A percentile compares a stretch with the other conserved stretches of the same genome.
Conservation (phyloP, 2,888 invertebrate species). For the Agrypnus murinus region DNA sequence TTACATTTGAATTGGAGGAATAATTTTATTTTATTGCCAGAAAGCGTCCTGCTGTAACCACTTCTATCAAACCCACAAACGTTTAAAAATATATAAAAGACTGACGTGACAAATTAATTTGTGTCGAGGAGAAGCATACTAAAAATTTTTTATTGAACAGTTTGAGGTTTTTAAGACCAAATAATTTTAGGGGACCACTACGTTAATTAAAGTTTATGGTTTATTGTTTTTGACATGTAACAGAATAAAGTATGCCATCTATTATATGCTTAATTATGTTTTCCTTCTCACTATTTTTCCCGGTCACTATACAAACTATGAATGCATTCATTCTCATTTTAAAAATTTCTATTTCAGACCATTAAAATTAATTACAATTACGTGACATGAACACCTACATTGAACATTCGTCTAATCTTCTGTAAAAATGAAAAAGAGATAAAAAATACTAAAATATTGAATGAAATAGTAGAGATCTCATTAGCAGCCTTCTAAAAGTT, state of each 20-base stretch:
- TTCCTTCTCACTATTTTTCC: no score
- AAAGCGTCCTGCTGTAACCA: slow-evolving; percentile 43
- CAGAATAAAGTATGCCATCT: background rate
- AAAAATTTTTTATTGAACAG: slow-evolving; percentile 40
- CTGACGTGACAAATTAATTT: slow-evolving; percentile 49
- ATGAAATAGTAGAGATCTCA: no score
- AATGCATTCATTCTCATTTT: no score
- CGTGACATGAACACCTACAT: no score
- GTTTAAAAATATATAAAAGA: slow-evolving; percentile 46
- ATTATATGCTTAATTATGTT: no score
- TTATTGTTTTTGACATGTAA: background rate
- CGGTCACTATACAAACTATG: no score
- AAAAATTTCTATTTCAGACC: no score
- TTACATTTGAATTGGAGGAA: slow-evolving; percentile 50
- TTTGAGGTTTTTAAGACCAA: background rate
- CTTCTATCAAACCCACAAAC: slow-evolving; percentile 32
- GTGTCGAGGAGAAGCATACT: slow-evolving; percentile 30
- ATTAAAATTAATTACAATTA: no score
- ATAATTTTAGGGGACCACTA: slow-evolving; percentile 4
- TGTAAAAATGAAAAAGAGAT: no score
- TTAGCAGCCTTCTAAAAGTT: no score
- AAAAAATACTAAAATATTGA: no score
- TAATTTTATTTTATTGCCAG: slow-evolving; percentile 50
- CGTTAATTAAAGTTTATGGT: slow-evolving; percentile 30
- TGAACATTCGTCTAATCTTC: no score